phyloP scores from a whole-genome alignment of 1,140 invertebrate species.

The Chelonus insularis region DNA sequence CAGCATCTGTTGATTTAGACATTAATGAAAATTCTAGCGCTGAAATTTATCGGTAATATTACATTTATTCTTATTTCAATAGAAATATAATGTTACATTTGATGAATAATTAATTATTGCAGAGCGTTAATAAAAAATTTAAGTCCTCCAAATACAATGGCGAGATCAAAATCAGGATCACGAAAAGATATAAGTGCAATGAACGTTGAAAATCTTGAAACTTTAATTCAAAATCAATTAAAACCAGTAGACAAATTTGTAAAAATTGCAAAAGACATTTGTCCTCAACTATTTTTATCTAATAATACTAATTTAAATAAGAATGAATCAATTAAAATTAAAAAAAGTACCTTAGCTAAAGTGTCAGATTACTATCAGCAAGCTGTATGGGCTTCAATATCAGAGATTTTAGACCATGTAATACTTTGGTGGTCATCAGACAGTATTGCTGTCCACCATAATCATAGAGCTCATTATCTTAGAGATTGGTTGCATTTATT shows the following conservation, averaged over 20 bases:
- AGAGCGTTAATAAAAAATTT: conserved; percentile 45
- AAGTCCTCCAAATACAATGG: conserved; percentile 35
- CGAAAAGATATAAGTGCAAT: conserved; percentile 24
- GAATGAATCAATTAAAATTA: conserved; percentile 49
- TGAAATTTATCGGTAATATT: conserved; percentile 59
- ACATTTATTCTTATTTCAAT: too few species aligned
- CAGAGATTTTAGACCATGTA: conserved; percentile 74
- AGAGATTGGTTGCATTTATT: conserved; percentile 68
- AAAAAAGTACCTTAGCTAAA: conserved; percentile 56
- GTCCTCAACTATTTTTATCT: conserved; percentile 50
- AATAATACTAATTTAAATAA: conserved; percentile 47
- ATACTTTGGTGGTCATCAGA: conserved; percentile 78
- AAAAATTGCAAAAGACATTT: conserved; percentile 47
- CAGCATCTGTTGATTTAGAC: conserved; percentile 44
- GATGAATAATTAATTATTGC: conserved; percentile 13
- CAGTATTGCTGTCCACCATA: conserved; percentile 66
- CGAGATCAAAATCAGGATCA: conserved; percentile 11
- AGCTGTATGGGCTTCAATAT: conserved; percentile 73
- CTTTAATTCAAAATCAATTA: conserved; percentile 55
- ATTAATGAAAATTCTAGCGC: conserved; percentile 61
- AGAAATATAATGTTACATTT: too few species aligned
- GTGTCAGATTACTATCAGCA: conserved; percentile 64
- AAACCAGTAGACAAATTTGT: conserved; percentile 52
- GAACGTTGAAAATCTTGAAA: conserved; percentile 53
- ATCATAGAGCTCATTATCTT: conserved; percentile 60